These are phyloP conservation scores for Epinephelus lanceolatus DNA, from an alignment of 2,113 vertebrate genomes.

Conservation along the genomic window DNA sequence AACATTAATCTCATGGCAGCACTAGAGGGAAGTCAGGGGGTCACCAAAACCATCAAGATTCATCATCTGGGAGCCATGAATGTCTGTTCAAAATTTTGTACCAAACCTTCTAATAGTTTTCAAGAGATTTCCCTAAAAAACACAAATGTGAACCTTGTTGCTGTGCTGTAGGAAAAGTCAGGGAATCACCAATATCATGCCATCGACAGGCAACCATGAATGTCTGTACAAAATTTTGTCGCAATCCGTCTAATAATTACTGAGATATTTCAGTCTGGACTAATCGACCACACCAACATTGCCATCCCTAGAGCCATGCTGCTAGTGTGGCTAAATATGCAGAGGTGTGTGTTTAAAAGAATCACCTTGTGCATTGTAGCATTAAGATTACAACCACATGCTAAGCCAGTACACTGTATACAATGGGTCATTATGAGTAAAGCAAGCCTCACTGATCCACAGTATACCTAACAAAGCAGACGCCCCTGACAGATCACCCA, in stretches of 20 bases:
- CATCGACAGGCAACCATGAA: background rate
- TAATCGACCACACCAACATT: background rate
- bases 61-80: background rate
- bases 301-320: background rate
- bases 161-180: background rate
- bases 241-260: background rate
- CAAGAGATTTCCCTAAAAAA: background rate
- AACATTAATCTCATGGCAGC: too few species aligned
- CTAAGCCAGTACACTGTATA: constrained; percentile 9
- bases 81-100: background rate
- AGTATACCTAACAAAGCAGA: constrained; percentile 54
- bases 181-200: background rate
- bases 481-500: constrained; percentile 60
- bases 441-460: constrained; percentile 29
- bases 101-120: background rate
- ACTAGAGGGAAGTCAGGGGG: too few species aligned
- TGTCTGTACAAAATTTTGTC: background rate
- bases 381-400: constrained; percentile 31
- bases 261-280: background rate
- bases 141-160: background rate
- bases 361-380: background rate
- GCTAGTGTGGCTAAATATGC: background rate
- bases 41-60: too few species aligned
- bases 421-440: constrained; percentile 34
- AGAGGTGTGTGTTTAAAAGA: constrained; percentile 9